Conservation (phyloP, 2,888 invertebrate species). For the Tortrix viridana region DNA sequence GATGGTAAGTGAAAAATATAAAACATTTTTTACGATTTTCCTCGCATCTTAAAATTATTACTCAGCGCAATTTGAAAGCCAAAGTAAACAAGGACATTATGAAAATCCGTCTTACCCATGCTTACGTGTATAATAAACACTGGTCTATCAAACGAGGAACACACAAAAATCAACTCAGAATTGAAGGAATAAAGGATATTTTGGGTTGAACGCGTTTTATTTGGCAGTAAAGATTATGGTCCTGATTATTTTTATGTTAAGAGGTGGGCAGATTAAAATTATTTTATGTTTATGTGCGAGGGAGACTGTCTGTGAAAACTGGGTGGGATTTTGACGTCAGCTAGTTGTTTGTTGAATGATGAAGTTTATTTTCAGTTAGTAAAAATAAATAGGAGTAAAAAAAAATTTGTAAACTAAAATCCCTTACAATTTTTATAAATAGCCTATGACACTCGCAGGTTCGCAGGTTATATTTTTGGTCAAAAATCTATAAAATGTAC, state of each 20-base stretch:
- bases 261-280: slow-evolving; percentile 37
- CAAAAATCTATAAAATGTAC: too few relatives aligned
- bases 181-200: neutral
- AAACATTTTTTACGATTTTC: neutral
- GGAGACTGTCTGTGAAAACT: slow-evolving; percentile 4
- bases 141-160: neutral
- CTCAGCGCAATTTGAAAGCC: slow-evolving; percentile 29
- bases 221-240: slow-evolving; percentile 32
- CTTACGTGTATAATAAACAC: slow-evolving; percentile 30
- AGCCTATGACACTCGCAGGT: too few relatives aligned
- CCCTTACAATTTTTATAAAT: too few relatives aligned
- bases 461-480: too few relatives aligned
- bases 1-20: neutral
- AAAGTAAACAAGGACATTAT: slow-evolving; percentile 36
- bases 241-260: slow-evolving; percentile 38
- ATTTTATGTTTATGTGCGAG: slow-evolving; percentile 28
- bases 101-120: slow-evolving; percentile 30
- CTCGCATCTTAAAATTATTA: slow-evolving; percentile 15
- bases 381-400: too few relatives aligned
- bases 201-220: slow-evolving; percentile 16
- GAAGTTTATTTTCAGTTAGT: too few relatives aligned
- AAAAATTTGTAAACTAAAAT: too few relatives aligned
- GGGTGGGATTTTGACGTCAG: neutral
- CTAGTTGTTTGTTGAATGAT: too few relatives aligned
- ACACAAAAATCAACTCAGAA: neutral